Conservation (phyloP, 2,797 vertebrate species). For the Gymnoscopelus microlampas region DNA sequence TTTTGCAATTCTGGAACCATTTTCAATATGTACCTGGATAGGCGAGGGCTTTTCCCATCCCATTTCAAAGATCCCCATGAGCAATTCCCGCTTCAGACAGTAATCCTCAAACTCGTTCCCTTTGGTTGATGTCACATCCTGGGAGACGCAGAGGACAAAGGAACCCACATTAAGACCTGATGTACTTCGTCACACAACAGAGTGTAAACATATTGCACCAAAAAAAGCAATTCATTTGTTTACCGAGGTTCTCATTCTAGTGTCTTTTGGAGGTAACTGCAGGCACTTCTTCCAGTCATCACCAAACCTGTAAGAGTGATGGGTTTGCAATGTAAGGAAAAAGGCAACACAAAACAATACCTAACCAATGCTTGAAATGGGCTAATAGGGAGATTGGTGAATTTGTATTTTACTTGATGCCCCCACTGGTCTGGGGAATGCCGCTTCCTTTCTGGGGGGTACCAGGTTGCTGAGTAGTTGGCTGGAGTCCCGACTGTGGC, state of each 20-base stretch:
- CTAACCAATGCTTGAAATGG: not conserved
- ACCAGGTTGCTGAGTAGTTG: conserved; percentile 52
- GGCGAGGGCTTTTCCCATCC: conserved; percentile 86
- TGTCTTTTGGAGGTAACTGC: conserved; percentile 80
- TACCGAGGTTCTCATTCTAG: conserved; percentile 78
- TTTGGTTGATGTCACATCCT: conserved; percentile 85
- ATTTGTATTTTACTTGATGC: conserved; percentile 74
- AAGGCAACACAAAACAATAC: not conserved
- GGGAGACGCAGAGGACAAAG: conserved; percentile 14
- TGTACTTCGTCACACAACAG: too few relatives aligned
- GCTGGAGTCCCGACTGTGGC: conserved; percentile 48
- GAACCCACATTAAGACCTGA: not conserved
- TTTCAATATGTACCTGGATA: conserved; percentile 72
- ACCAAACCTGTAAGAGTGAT: conserved; percentile 64
- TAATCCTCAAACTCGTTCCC: conserved; percentile 87
- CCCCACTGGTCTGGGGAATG: conserved; percentile 73
- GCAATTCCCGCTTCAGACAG: conserved; percentile 82
- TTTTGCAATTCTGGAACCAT: too few relatives aligned
- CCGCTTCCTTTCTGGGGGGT: conserved; percentile 63
- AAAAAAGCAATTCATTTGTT: conserved; percentile 4
- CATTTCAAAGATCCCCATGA: conserved; percentile 86
- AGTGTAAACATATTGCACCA: too few relatives aligned
- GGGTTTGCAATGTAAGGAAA: too few relatives aligned
- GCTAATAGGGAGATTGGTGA: not conserved
- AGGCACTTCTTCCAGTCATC: conserved; percentile 84